These are phyloP conservation scores for Theonella swinhoei DNA, from an alignment of 37 sponge, comb jelly and placozoan species.

Conservation along the genomic window DNA sequence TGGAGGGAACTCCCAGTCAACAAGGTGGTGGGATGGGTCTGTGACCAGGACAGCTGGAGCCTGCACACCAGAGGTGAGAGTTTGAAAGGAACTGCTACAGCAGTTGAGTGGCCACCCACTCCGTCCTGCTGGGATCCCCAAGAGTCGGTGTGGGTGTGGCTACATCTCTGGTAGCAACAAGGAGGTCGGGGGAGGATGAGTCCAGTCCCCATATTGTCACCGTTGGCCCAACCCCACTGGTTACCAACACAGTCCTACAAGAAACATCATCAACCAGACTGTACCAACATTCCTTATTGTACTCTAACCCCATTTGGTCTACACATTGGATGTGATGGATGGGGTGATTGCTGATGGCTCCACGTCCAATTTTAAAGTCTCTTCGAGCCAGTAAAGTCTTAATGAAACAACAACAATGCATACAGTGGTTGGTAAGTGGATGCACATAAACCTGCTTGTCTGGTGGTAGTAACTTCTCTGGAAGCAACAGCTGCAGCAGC, in stretches of 20 bases:
- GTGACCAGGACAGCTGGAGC: slow-evolving; percentile 16
- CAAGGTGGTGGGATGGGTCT: slow-evolving; percentile 9
- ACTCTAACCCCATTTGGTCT: neutral
- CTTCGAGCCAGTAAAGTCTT: slow-evolving; percentile 50
- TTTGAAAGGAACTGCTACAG: too few relatives aligned
- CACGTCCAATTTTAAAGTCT: slow-evolving; percentile 55
- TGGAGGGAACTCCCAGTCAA: slow-evolving; percentile 4
- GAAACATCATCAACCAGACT: neutral
- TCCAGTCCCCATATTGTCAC: neutral
- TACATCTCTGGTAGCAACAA: neutral
- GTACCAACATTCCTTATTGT: too few relatives aligned
- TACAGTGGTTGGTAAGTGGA: neutral
- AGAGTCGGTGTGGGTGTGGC: neutral
- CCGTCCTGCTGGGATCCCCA: neutral
- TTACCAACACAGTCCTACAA: neutral
- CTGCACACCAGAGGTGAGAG: neutral
- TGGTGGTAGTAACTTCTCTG: slow-evolving; percentile 40
- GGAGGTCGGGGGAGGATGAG: neutral
- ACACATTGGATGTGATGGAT: slow-evolving; percentile 8
- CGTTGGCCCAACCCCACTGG: neutral
- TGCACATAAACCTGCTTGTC: slow-evolving; percentile 20
- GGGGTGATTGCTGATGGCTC: slow-evolving; percentile 29
- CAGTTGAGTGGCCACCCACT: neutral
- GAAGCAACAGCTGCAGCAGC: slow-evolving; percentile 34
- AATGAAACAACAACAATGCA: neutral